Evolutionary conservation across 2,888 invertebrate species (phyloP), one percentile per base, ranked within the genome.

Genomic region (Parthenolecanium corni): DNA sequence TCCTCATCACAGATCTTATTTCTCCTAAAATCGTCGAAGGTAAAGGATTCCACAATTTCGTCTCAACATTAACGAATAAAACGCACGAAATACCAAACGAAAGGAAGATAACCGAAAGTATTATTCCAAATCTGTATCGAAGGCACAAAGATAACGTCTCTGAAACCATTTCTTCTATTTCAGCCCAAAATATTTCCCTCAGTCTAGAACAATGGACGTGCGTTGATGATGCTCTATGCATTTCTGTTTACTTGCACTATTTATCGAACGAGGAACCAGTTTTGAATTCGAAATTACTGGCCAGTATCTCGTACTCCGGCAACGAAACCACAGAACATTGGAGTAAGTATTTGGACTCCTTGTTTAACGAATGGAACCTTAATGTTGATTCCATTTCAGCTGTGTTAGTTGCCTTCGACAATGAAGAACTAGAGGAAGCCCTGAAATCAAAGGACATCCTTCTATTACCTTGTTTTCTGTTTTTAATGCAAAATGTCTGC

Each of bases 141-240:
- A 72, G 70, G 3, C 74, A 73, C 62, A 73, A 72, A 56, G 9
- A 54, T 6, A 20, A 64, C 23, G 64, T 65, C 16, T 63, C 58
- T 18, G 53, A 58, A 18, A 42, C 24, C 3, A 73, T 3, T 68
- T 53, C 54, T 12, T 65, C 53, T 14, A 64, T 52, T 9, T 58
- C 64, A 31, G 40, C 57, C 1, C 70, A 69, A 9, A 74, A 75
- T 65, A 68, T 75, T 38, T 73, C 76, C 16, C 66, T 77, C 4
- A 73, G 74, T 1, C 67, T 77, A 0, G 77, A 77, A 66, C 76
- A 77, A 65, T 77, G 77, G 77, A 70, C 67, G 38, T 74, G 74
- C 4, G 72, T 67, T 1, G 70, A 67, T 61, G 69, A 68, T 1
- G 75, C 76, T 65, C 68, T 66, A 24, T 77, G 74, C 64, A 68